These are phyloP conservation scores for Festucalex cinctus DNA, from an alignment of 2,113 vertebrate genomes.

Conservation along the genomic window DNA sequence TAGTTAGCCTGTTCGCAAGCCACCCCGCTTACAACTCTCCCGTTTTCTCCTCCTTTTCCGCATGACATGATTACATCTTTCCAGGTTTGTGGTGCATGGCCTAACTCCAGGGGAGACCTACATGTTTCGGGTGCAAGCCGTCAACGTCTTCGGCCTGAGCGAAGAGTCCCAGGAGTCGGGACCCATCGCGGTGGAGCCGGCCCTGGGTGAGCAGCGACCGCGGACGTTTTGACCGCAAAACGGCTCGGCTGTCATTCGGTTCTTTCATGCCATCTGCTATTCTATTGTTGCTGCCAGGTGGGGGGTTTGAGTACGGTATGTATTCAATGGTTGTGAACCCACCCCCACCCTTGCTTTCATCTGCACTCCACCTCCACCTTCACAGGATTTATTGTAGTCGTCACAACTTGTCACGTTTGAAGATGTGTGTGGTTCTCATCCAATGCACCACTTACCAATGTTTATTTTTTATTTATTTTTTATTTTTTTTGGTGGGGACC, in stretches of 20 bases:
- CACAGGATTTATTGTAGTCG: not conserved
- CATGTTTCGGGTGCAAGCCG: constrained; percentile 90
- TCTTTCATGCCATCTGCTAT: not conserved
- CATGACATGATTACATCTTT: not conserved
- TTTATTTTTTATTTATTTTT: no score
- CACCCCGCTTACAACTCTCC: no score
- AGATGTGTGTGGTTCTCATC: not conserved
- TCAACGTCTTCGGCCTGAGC: constrained; percentile 84
- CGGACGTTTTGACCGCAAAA: not conserved
- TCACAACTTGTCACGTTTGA: not conserved
- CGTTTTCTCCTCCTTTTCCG: not conserved
- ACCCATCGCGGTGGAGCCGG: constrained; percentile 83
- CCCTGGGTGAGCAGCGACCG: constrained; percentile 77
- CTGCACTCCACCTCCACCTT: constrained; percentile 6
- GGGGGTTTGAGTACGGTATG: constrained; percentile 65
- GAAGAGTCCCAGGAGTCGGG: constrained; percentile 92
- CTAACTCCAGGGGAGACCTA: constrained; percentile 86
- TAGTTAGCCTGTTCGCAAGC: no score
- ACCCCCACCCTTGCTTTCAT: not conserved
- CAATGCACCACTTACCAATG: not conserved
- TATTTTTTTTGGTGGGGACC: no score
- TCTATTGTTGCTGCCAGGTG: constrained; percentile 46
- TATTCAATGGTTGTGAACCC: constrained; percentile 20
- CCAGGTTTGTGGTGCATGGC: constrained; percentile 92
- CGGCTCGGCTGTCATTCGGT: not conserved